phyloP scores from a whole-genome alignment of 2,113 vertebrate species.

The Phyllostomus hastatus region DNA sequence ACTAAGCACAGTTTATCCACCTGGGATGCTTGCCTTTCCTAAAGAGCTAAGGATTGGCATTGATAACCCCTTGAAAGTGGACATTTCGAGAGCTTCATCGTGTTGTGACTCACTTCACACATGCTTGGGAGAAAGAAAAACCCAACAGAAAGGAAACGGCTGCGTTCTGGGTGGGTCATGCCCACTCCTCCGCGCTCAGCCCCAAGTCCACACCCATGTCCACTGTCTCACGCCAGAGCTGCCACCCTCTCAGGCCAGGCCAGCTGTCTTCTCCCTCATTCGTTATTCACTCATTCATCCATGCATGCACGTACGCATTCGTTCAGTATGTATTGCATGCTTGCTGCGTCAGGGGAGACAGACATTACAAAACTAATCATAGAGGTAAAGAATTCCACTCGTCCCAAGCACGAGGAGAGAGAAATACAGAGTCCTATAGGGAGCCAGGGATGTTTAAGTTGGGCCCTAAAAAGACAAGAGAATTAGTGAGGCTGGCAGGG shows the following conservation, averaged over 20 bases:
- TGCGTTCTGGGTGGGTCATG: background rate
- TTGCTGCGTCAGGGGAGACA: background rate
- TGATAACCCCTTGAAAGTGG: background rate
- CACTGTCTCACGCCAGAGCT: background rate
- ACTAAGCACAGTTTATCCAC: slow-evolving; percentile 20
- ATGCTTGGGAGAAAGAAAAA: background rate
- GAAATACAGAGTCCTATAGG: background rate
- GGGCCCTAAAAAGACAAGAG: background rate
- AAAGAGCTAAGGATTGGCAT: background rate
- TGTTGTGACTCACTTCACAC: background rate
- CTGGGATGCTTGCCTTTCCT: slow-evolving; percentile 3
- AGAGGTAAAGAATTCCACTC: background rate
- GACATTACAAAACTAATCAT: background rate
- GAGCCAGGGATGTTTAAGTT: background rate
- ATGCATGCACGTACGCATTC: background rate
- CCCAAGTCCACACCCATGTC: background rate
- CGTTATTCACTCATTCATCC: background rate
- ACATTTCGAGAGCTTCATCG: background rate
- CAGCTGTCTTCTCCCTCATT: background rate
- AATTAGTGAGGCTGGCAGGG: background rate
- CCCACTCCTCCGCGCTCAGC: background rate
- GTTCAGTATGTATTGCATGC: background rate
- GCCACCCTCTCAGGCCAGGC: background rate
- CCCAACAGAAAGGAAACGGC: background rate
- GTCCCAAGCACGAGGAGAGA: background rate